phyloP scores from a whole-genome alignment of 2,888 invertebrate species.

The Oscheius sp. region DNA sequence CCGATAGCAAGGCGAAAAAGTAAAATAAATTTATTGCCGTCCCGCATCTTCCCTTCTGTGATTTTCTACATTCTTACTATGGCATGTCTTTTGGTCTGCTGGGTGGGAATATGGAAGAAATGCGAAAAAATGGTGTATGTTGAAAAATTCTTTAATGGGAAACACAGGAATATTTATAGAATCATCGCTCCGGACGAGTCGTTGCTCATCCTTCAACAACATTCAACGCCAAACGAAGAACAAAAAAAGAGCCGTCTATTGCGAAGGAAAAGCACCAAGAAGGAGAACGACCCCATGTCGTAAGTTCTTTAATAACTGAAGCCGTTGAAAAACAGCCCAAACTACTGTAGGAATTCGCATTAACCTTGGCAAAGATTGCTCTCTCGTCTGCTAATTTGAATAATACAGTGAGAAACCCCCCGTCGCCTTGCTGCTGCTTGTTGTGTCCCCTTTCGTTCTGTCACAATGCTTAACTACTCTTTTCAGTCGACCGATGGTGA shows the following conservation, averaged over 20 bases:
- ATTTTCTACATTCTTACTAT: neutral
- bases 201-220: constrained; percentile 36
- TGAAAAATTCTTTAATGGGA: constrained; percentile 2
- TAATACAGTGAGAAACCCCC: constrained; percentile 26
- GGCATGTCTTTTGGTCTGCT: neutral
- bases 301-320: constrained; percentile 3
- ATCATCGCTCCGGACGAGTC: constrained; percentile 40
- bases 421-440: too few relatives aligned
- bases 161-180: constrained; percentile 19
- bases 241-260: constrained; percentile 9
- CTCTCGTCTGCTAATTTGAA: constrained; percentile 29
- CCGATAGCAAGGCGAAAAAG: neutral
- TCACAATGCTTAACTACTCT: neutral
- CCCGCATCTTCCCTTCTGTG: neutral
- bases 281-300: constrained; percentile 17
- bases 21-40: neutral
- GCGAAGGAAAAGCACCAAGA: constrained; percentile 28
- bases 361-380: constrained; percentile 11
- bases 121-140: neutral
- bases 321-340: neutral
- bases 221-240: constrained; percentile 17
- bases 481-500: constrained; percentile 48
- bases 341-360: constrained; percentile 17
- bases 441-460: neutral
- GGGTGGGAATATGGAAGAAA: neutral